A percentile compares a stretch with the other conserved stretches of the same genome.
These are phyloP conservation scores for Microtus pennsylvanicus DNA, from an alignment of 2,113 vertebrate species.

Conservation along the genomic window DNA sequence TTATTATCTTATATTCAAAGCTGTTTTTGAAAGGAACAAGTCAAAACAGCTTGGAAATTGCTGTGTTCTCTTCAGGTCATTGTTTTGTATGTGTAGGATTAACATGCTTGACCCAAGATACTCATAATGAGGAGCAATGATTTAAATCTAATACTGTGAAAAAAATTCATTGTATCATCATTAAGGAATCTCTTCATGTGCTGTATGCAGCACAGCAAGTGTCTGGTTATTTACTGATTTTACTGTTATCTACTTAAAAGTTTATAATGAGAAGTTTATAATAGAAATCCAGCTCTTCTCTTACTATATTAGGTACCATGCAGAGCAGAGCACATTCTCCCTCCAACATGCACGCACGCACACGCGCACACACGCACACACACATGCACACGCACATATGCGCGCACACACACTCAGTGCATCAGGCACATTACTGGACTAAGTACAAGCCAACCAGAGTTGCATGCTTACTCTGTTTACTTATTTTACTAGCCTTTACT, in stretches of 20 bases:
- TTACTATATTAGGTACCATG: neutral
- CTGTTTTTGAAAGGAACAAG: conserved; percentile 50
- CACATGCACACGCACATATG: too few species aligned
- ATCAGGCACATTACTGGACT: neutral
- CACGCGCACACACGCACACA: fast-evolving
- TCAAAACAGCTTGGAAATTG: conserved; percentile 50
- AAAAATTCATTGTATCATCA: neutral
- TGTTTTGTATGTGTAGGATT: conserved; percentile 36
- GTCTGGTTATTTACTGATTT: neutral
- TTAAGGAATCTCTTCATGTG: conserved; percentile 3
- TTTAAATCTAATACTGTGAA: conserved; percentile 46
- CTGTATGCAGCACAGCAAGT: neutral
- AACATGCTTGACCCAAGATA: conserved; percentile 30
- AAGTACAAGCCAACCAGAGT: neutral
- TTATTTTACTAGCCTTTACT: neutral
- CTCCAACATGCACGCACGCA: too few species aligned
- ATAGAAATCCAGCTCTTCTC: neutral
- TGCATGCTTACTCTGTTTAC: neutral
- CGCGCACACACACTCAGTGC: neutral
- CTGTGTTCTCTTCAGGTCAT: conserved; percentile 11
- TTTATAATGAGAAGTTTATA: neutral
- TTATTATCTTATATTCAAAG: conserved; percentile 55
- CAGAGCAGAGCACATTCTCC: neutral
- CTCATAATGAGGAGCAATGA: conserved; percentile 40
- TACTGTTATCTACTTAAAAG: neutral